These are phyloP conservation scores for Colinus virginianus DNA, from an alignment of 2,113 vertebrate species.

Conservation along the genomic window DNA sequence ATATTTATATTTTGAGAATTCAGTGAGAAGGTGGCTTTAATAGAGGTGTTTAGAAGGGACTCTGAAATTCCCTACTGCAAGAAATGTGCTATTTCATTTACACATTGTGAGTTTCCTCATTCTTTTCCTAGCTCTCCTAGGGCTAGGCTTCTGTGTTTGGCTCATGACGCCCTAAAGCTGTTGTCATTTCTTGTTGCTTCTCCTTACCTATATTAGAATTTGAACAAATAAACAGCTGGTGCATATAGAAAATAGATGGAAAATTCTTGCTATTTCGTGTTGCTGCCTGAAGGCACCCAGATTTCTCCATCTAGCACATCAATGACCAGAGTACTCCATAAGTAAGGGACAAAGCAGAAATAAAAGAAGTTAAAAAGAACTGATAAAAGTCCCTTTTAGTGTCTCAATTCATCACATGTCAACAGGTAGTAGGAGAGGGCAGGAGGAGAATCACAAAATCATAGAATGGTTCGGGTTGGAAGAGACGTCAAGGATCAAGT, in stretches of 20 bases:
- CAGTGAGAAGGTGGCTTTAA: background rate
- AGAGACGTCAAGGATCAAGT: too few relatives aligned
- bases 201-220: background rate
- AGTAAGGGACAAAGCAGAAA: background rate
- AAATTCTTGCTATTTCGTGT: background rate
- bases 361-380: background rate
- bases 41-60: background rate
- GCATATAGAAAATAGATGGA: background rate
- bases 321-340: background rate
- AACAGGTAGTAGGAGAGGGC: fast-evolving
- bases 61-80: background rate
- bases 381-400: background rate
- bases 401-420: background rate
- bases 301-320: background rate
- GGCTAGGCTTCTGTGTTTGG: background rate
- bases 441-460: background rate
- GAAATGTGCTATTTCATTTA: background rate
- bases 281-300: background rate
- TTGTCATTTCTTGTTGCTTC: background rate
- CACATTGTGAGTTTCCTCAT: fast-evolving
- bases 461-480: too few relatives aligned
- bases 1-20: background rate
- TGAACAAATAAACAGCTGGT: background rate
- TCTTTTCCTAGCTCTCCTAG: background rate
- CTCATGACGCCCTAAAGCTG: background rate